Evolutionary conservation across 2,888 invertebrate species (phyloP).

Genomic region (Leptinotarsa juncta): DNA sequence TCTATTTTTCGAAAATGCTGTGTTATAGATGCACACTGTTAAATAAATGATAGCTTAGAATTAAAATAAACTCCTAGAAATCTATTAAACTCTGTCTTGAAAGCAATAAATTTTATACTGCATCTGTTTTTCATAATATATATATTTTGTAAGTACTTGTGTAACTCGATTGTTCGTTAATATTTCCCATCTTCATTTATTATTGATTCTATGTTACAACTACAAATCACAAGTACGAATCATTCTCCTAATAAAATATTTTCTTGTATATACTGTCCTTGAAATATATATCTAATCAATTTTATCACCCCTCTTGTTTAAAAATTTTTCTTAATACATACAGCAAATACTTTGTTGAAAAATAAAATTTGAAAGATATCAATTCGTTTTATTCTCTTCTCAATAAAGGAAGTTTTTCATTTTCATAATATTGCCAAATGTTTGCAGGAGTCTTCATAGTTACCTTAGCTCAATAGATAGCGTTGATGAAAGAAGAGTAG

Average conservation of each 20-base stretch:
- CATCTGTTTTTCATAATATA: constrained; percentile 17
- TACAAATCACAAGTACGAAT: neutral
- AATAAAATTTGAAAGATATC: too few species aligned
- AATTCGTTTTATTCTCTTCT: too few species aligned
- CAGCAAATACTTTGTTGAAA: too few species aligned
- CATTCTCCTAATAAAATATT: neutral
- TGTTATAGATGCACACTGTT: constrained; percentile 29
- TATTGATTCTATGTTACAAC: neutral
- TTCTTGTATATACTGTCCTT: neutral
- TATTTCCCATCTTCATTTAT: neutral
- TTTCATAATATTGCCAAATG: too few species aligned
- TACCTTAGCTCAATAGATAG: too few species aligned
- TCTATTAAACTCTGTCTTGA: constrained; percentile 37
- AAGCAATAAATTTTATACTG: constrained; percentile 47
- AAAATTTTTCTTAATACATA: too few species aligned
- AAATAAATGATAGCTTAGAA: constrained; percentile 31
- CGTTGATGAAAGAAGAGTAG: too few species aligned
- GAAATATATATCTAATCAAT: neutral
- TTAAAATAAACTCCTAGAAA: constrained; percentile 34
- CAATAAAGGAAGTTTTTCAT: too few species aligned
- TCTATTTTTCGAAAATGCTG: constrained; percentile 51
- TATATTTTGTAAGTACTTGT: constrained; percentile 2
- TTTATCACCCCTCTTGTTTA: too few species aligned
- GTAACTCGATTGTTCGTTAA: constrained; percentile 2
- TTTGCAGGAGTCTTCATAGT: too few species aligned